These are phyloP conservation scores for Amblyjoppa fuscipennis DNA, from an alignment of 2,888 invertebrate genomes.

Conservation along the genomic window DNA sequence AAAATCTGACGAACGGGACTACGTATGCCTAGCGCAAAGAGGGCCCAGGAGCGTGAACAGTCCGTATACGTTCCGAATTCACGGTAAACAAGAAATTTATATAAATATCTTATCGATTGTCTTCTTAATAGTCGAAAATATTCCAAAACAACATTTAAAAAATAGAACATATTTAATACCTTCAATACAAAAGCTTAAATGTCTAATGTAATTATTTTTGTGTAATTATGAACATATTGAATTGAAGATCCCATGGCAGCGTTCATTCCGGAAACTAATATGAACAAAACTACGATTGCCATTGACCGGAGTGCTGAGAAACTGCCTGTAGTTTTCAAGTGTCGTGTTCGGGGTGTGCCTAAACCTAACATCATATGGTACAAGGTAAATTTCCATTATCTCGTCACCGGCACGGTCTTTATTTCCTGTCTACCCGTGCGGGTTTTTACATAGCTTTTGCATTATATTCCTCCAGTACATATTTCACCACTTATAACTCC, in stretches of 20 bases:
- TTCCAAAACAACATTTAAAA: background rate
- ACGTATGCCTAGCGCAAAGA: conserved; percentile 74
- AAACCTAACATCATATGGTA: conserved; percentile 90
- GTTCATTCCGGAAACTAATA: conserved; percentile 80
- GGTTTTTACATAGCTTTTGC: too few species aligned
- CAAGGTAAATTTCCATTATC: conserved; percentile 86
- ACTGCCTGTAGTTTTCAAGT: conserved; percentile 73
- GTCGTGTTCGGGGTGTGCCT: conserved; percentile 78
- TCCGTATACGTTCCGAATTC: conserved; percentile 80
- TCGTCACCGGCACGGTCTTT: background rate
- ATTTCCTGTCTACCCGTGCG: too few species aligned
- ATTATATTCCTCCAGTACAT: too few species aligned
- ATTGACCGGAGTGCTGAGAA: conserved; percentile 80
- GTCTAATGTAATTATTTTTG: too few species aligned
- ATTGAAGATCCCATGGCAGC: conserved; percentile 77
- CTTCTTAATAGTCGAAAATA: background rate
- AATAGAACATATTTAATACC: background rate
- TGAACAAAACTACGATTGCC: conserved; percentile 75
- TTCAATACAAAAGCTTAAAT: too few species aligned
- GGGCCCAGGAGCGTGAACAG: conserved; percentile 62
- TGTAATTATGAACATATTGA: conserved; percentile 83
- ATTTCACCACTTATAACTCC: too few species aligned
- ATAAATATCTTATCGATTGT: background rate
- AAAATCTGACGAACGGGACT: conserved; percentile 75
- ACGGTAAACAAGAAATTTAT: conserved; percentile 78